Evolutionary conservation across 2,888 invertebrate genomes (phyloP), one percentile per base, ranked within the genome.

Genomic region (Megastigmus dorsalis): DNA sequence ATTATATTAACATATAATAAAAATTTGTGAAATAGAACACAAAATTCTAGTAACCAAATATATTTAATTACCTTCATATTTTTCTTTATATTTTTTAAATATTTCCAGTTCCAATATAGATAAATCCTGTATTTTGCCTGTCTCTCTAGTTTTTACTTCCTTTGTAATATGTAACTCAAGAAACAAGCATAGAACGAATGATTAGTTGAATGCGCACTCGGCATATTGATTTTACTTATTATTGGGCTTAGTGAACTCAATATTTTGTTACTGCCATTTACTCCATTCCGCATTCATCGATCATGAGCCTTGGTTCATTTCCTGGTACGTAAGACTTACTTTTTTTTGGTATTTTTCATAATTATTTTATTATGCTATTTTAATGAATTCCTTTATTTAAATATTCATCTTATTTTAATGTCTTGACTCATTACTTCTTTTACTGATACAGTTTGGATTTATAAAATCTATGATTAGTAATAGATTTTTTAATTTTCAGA

Each of bases 401-500:
- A 52, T 65, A 55, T 20, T 74, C 45, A 28, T 38, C 38, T 10
- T n/a, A 43, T 36, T 7, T 54, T 20, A 41, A 4, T 33, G n/a
- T 36, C 41, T 62, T 18, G 1, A 9, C 62, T 20, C 18, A 26
- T 43, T 48, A n/a, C 0, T 23, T 9, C 54, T 59, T 26, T 70
- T 20, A 45, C n/a, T 55, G 20, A 20, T 33, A 20, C 41, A 48
- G 30, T 28, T 59, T 62, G 9, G 13, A 69, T 33, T 6, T 2
- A 50, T 60, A 30, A 9, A 15, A 18, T n/a, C n/a, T n/a, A n/a
- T n/a, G n/a, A n/a, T n/a, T n/a, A n/a, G n/a, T n/a, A n/a, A n/a
- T n/a, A n/a, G n/a, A 28, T 48, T 55, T 63, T 57, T 69, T 85
- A 67, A 59, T 93, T 95, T 91, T 90, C 93, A 90, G 97, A 97